Conservation (phyloP, 2,888 invertebrate genomes). For the Celastrina argiolus region DNA sequence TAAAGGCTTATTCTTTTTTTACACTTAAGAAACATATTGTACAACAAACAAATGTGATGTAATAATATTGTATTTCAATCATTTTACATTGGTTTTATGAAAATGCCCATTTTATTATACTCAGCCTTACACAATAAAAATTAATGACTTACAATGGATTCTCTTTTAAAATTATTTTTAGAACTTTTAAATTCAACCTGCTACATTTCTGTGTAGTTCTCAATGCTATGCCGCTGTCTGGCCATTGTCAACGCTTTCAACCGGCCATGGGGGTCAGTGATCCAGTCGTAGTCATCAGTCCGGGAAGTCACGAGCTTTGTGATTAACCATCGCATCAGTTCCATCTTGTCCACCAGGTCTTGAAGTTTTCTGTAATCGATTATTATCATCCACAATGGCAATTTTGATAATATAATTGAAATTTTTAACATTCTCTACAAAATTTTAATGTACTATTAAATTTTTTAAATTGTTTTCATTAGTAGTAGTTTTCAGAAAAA, state of each 20-base stretch:
- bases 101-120: background rate
- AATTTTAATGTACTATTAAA: no score
- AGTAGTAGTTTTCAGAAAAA: no score
- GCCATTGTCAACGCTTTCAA: slow-evolving; percentile 41
- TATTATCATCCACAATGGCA: background rate
- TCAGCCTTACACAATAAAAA: background rate
- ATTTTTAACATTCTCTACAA: no score
- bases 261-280: slow-evolving; percentile 40
- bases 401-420: no score
- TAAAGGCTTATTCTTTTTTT: no score
- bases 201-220: slow-evolving; percentile 24
- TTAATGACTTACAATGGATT: no score
- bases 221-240: slow-evolving; percentile 37
- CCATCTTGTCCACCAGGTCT: slow-evolving; percentile 45
- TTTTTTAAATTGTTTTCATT: no score
- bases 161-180: no score
- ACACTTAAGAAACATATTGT: no score
- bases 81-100: no score
- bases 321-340: slow-evolving; percentile 53
- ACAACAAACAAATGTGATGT: no score
- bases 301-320: slow-evolving; percentile 45
- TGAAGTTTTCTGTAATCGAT: slow-evolving; percentile 45
- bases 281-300: slow-evolving; percentile 48
- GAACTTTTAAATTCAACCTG: no score
- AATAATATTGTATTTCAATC: background rate